A percentile compares a stretch with the other conserved stretches of the same genome.
phyloP scores from a whole-genome alignment of 2,797 vertebrate genomes.

The Adrianichthys oophorus region DNA sequence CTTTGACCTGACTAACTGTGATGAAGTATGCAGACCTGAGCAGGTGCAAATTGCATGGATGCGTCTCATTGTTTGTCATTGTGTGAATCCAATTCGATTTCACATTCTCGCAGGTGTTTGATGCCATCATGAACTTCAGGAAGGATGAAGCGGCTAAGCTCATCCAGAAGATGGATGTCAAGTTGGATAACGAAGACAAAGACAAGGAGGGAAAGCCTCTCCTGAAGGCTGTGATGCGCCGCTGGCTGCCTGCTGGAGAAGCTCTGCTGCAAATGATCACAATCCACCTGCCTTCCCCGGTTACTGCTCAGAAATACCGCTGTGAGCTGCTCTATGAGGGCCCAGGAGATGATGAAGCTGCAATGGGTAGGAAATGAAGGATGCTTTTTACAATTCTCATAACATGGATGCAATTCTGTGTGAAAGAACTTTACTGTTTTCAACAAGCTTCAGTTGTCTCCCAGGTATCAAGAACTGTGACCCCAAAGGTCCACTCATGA shows the following conservation, averaged over 20 bases:
- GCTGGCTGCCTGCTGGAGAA: conserved; percentile 94
- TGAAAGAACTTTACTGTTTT: background rate
- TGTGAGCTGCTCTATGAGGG: conserved; percentile 96
- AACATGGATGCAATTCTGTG: background rate
- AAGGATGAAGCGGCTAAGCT: conserved; percentile 90
- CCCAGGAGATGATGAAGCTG: conserved; percentile 90
- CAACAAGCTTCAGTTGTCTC: background rate
- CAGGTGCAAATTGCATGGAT: conserved; percentile 8
- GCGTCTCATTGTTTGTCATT: accelerated
- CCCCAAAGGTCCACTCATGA: conserved; percentile 91
- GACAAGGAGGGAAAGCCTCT: conserved; percentile 93
- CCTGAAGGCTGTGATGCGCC: conserved; percentile 95
- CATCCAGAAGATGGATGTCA: conserved; percentile 90
- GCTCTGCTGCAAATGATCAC: conserved; percentile 97
- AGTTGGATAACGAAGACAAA: conserved; percentile 89
- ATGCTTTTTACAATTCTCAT: no score
- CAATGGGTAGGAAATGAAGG: conserved; percentile 82
- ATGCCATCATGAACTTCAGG: conserved; percentile 94
- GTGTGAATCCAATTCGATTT: background rate
- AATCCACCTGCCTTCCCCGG: conserved; percentile 94
- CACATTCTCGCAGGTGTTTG: conserved; percentile 81
- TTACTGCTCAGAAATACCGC: conserved; percentile 94
- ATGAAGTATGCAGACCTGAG: conserved; percentile 82
- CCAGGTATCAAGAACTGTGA: conserved; percentile 95
- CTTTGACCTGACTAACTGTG: conserved; percentile 96